Percentiles rank a stretch among this genome's conserved stretches.
Evolutionary conservation across 2,113 vertebrate species (phyloP).

Genomic region (Bombycilla garrulus): DNA sequence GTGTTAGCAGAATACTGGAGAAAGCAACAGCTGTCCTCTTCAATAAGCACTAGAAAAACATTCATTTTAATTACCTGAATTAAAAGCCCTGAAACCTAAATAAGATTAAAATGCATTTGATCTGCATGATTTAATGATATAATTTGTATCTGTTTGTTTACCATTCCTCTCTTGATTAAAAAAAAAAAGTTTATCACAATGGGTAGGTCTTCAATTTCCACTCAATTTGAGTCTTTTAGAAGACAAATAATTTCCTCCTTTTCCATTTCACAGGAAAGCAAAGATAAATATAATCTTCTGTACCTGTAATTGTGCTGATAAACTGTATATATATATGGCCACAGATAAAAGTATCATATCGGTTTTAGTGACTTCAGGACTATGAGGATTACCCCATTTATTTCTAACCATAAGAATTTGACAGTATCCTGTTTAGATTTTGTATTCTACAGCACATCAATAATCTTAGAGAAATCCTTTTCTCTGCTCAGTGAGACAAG

Average conservation of each 20-base stretch:
- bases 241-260: conserved; percentile 7
- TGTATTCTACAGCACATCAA: background rate
- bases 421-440: background rate
- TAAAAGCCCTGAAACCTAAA: background rate
- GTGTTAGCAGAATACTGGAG: background rate
- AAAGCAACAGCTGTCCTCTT: background rate
- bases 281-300: conserved; percentile 29
- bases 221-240: background rate
- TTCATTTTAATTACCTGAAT: background rate
- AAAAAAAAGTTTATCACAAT: background rate
- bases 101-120: background rate
- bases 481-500: background rate
- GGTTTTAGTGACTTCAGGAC: background rate
- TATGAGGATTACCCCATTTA: background rate
- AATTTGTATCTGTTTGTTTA: conserved; percentile 2
- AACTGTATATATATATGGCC: background rate
- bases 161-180: background rate
- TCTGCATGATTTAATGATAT: background rate
- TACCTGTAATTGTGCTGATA: conserved; percentile 50
- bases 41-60: background rate
- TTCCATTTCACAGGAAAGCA: conserved; percentile 6
- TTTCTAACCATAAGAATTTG: background rate
- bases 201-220: background rate
- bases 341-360: conserved; percentile 26
- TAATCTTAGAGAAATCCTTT: conserved; percentile 30